Percentiles rank a stretch among this genome's conserved stretches.
Evolutionary conservation across 92 coral and sea anemone genomes (phyloP).

Genomic region (Chrysogorgia sp.): DNA sequence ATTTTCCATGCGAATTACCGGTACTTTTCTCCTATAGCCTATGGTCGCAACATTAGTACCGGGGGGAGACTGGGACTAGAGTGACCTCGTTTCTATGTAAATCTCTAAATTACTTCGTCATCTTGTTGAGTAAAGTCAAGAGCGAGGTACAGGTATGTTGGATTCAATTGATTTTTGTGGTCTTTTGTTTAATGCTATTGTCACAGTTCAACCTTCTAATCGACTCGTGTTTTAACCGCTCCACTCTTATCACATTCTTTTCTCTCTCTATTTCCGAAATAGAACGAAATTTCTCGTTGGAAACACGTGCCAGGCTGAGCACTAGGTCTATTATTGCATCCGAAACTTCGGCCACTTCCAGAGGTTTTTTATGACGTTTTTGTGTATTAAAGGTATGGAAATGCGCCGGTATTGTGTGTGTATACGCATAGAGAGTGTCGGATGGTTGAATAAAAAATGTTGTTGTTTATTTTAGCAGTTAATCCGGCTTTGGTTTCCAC

Average conservation of each 20-base stretch:
- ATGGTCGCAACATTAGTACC: no score
- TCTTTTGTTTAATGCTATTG: no score
- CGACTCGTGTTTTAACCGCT: not conserved
- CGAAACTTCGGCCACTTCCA: slow-evolving; percentile 67
- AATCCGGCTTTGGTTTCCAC: not conserved
- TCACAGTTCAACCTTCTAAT: no score
- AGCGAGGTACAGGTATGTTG: no score
- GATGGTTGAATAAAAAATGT: no score
- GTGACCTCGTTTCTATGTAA: no score
- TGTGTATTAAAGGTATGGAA: slow-evolving; percentile 73
- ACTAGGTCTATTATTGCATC: slow-evolving; percentile 52
- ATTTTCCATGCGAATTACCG: no score
- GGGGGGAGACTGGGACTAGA: no score
- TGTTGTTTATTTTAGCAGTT: not conserved
- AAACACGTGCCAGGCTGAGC: slow-evolving; percentile 40
- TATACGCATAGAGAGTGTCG: not conserved
- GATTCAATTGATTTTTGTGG: no score
- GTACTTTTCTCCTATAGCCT: no score
- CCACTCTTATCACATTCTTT: not conserved
- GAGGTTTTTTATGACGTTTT: slow-evolving; percentile 79
- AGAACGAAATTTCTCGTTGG: slow-evolving; percentile 7
- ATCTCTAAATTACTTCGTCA: no score
- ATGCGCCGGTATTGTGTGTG: not conserved
- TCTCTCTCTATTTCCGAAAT: not conserved
- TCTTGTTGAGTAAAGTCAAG: no score